Evolutionary conservation across 2,797 vertebrate species (phyloP).

Genomic region (Cyclura pinguis): DNA sequence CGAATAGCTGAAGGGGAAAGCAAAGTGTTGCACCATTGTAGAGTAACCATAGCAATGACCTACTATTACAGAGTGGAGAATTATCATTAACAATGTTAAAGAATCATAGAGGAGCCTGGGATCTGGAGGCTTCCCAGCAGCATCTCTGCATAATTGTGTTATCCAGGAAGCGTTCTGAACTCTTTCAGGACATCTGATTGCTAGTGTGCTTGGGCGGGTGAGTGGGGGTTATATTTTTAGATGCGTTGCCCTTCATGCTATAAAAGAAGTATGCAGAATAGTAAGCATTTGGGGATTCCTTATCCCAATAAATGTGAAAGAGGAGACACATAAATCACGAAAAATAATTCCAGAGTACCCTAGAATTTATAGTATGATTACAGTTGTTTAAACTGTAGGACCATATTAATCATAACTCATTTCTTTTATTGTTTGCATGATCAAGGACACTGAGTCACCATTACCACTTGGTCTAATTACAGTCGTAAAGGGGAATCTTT

Average conservation of each 20-base stretch:
- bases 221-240: slow-evolving; percentile 31
- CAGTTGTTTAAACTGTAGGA: neutral
- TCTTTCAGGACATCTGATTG: slow-evolving; percentile 52
- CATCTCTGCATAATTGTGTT: slow-evolving; percentile 73
- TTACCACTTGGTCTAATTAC: neutral
- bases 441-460: neutral
- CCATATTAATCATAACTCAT: neutral
- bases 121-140: slow-evolving; percentile 74
- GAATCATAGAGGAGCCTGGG: slow-evolving; percentile 78
- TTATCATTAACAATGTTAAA: slow-evolving; percentile 86
- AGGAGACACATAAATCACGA: neutral
- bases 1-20: slow-evolving; percentile 85
- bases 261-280: neutral
- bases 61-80: slow-evolving; percentile 86
- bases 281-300: slow-evolving; percentile 6
- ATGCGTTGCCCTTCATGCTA: slow-evolving; percentile 39
- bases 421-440: neutral
- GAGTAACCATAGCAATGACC: slow-evolving; percentile 89
- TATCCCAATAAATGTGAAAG: neutral
- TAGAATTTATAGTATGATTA: neutral
- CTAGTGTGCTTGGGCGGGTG: slow-evolving; percentile 13
- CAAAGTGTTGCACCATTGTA: slow-evolving; percentile 85
- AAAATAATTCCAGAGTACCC: neutral
- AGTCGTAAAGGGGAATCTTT: neutral
- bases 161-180: slow-evolving; percentile 64